These are phyloP conservation scores for Pogonocichla stellata DNA, from an alignment of 2,113 vertebrate species.

Conservation along the genomic window DNA sequence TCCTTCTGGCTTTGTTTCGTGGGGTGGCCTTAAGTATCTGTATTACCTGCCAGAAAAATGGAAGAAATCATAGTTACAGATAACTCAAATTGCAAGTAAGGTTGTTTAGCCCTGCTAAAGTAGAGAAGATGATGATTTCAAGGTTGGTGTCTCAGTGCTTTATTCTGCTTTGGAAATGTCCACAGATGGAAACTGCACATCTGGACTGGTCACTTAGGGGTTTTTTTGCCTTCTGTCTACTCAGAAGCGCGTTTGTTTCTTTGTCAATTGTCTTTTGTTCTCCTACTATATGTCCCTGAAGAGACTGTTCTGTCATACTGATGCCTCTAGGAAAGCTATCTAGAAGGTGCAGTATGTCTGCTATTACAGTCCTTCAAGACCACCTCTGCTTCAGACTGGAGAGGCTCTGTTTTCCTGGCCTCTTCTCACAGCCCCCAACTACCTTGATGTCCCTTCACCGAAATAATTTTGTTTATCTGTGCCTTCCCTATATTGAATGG, in stretches of 20 bases:
- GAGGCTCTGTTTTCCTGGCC: neutral
- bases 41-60: neutral
- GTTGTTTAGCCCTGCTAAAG: neutral
- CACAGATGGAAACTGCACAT: neutral
- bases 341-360: neutral
- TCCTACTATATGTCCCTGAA: fast-evolving
- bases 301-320: neutral
- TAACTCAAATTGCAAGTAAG: neutral
- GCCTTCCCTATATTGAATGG: neutral
- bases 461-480: neutral
- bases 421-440: fast-evolving
- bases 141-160: neutral
- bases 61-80: neutral
- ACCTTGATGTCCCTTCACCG: neutral
- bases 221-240: neutral
- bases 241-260: neutral
- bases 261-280: neutral
- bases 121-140: neutral
- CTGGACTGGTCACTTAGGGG: fast-evolving
- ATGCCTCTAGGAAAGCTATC: fast-evolving
- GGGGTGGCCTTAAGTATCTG: neutral
- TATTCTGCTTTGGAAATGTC: neutral
- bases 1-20: neutral
- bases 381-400: neutral
- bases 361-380: neutral